Evolutionary conservation across 2,888 invertebrate species (phyloP).

Genomic region (Syritta pipiens): DNA sequence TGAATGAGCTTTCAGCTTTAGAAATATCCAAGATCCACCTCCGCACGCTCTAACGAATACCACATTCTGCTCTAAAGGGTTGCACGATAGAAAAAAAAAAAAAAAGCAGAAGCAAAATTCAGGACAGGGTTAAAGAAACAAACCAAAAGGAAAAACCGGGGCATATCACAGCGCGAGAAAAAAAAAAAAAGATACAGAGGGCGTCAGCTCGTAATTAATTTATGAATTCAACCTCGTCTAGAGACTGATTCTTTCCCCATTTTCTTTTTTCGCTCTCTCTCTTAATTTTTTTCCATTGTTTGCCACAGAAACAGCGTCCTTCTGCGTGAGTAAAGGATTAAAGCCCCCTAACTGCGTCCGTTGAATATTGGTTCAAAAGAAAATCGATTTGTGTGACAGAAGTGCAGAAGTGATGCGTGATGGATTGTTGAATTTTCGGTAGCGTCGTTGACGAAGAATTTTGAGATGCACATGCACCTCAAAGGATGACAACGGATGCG

Average conservation of each 20-base stretch:
- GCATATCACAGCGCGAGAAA: slow-evolving; percentile 16
- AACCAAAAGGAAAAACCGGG: not conserved
- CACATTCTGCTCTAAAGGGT: slow-evolving; percentile 3
- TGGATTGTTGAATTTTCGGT: not conserved
- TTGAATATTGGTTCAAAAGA: slow-evolving; percentile 27
- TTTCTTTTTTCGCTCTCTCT: not conserved
- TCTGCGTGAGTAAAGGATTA: not conserved
- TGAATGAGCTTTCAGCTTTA: slow-evolving; percentile 41
- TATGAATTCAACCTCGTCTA: slow-evolving; percentile 38
- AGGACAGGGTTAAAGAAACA: slow-evolving; percentile 45
- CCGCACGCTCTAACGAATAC: no score
- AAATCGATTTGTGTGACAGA: slow-evolving; percentile 32
- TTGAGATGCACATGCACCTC: no score
- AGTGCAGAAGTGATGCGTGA: not conserved
- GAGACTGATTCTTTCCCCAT: slow-evolving; percentile 16
- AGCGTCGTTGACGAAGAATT: not conserved
- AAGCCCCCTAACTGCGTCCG: slow-evolving; percentile 22
- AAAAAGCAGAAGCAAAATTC: slow-evolving; percentile 13
- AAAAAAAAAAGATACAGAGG: slow-evolving; percentile 33
- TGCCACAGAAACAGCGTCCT: slow-evolving; percentile 1
- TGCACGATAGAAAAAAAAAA: not conserved
- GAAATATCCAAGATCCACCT: slow-evolving; percentile 38
- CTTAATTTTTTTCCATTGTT: slow-evolving; percentile 20
- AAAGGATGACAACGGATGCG: no score
- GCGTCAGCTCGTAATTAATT: slow-evolving; percentile 63